These are phyloP conservation scores for Habropoda laboriosa DNA, from an alignment of 1,140 invertebrate genomes.

Conservation along the genomic window DNA sequence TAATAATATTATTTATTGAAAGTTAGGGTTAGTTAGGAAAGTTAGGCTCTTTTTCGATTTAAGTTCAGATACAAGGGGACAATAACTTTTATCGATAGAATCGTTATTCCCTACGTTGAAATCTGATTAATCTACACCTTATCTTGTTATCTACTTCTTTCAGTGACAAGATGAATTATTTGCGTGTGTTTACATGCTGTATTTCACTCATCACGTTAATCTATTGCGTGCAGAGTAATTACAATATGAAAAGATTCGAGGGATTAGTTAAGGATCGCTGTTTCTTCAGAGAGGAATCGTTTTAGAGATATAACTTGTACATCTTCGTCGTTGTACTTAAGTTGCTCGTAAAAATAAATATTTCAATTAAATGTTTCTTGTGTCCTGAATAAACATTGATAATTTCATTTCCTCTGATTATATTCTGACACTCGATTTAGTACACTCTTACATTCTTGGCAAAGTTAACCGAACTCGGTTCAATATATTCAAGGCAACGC, in stretches of 20 bases:
- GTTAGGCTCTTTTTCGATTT: neutral
- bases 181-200: neutral
- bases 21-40: neutral
- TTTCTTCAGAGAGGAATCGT: neutral
- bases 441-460: too few species aligned
- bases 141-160: neutral
- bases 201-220: neutral
- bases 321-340: conserved; percentile 2
- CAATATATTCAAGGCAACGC: neutral
- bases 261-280: neutral
- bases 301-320: neutral
- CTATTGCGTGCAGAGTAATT: neutral
- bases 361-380: neutral
- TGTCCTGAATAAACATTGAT: neutral
- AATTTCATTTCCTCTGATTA: neutral
- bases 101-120: neutral
- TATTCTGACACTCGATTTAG: too few species aligned
- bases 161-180: neutral
- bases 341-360: conserved; percentile 30
- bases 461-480: neutral
- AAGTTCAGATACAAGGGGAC: conserved; percentile 5
- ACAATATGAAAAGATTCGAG: neutral
- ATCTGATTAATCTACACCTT: neutral
- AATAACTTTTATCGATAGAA: conserved; percentile 30
- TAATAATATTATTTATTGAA: neutral